These are phyloP conservation scores for Oophaga sylvatica DNA, from an alignment of 2,797 vertebrate genomes.

Conservation along the genomic window DNA sequence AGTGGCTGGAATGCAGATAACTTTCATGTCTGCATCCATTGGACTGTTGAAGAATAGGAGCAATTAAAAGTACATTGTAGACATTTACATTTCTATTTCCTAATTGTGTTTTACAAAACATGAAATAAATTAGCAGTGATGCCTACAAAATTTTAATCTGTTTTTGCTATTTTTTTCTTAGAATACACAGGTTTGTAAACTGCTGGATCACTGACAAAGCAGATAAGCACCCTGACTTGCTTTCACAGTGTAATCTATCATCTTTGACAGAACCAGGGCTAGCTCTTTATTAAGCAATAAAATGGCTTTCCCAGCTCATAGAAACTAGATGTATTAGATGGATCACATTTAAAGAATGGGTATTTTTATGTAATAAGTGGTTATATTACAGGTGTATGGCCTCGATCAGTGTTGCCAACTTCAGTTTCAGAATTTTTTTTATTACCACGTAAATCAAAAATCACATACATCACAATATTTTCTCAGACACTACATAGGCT, in stretches of 20 bases:
- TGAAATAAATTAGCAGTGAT: conserved; percentile 15
- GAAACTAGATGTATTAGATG: neutral
- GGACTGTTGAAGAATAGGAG: neutral
- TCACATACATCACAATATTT: neutral
- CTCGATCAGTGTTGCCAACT: neutral
- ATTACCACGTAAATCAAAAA: neutral
- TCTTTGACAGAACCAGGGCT: conserved; percentile 53
- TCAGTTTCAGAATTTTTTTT: neutral
- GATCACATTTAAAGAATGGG: neutral
- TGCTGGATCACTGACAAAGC: conserved; percentile 29
- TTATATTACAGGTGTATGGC: neutral
- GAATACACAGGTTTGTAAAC: conserved; percentile 17
- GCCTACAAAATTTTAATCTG: neutral
- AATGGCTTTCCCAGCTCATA: conserved; percentile 35
- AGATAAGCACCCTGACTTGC: conserved; percentile 6
- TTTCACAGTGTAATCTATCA: conserved; percentile 49
- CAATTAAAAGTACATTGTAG: neutral
- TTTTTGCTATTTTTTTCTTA: conserved; percentile 18
- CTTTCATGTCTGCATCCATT: neutral
- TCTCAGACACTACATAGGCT: neutral
- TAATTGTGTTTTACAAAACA: conserved; percentile 13
- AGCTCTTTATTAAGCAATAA: conserved; percentile 50
- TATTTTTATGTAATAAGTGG: neutral
- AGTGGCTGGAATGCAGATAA: neutral
- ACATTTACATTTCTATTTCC: neutral